Base-by-base conservation (phyloP, 2,888 invertebrate species). In the Conomelus anceps region DNA sequence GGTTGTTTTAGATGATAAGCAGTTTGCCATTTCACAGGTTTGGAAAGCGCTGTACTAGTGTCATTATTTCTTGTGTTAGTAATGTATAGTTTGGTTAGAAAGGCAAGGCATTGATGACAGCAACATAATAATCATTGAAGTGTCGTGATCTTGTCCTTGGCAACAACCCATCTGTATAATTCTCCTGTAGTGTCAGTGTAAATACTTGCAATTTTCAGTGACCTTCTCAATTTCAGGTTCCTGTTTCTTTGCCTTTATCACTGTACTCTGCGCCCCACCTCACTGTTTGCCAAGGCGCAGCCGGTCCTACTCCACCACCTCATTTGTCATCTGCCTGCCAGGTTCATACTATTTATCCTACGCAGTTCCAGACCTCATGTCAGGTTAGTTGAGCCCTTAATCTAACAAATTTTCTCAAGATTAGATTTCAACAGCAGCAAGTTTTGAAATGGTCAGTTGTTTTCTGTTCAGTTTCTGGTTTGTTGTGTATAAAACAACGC, bases 161-260 rank as follows among this genome's bases (percentile, higher is more conserved):
- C 11, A 34, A 34, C 34, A 34, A 34, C n/a, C 63, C n/a, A 63
- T n/a, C n/a, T n/a, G 34, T n/a, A n/a, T n/a, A n/a, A n/a, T n/a
- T n/a, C n/a, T 34, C 34, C 1, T 34, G 34, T 34, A 63, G 63
- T 63, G 63, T 1, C 63, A 1, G n/a, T n/a, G 63, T 63, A 17
- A 1, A 9, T n/a, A n/a, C n/a, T 63, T 63, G 9, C 6, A 17
- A n/a, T n/a, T n/a, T n/a, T n/a, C 34, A 34, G 34, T 17, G n/a
- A n/a, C 63, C 63, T 63, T 63, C 63, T 63, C 63, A 7, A 84
- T 89, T 91, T 22, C 93, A 95, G 94, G 94, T 95, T 91, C 95
- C 95, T 87, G 94, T 95, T 88, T 94, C 94, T 90, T 93, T 95
- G 91, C 95, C 95, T 85, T 90, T 91, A 84, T 91, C 91, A 84